These are phyloP conservation scores for Agriotes lineatus DNA, from an alignment of 2,888 invertebrate species.

Conservation along the genomic window DNA sequence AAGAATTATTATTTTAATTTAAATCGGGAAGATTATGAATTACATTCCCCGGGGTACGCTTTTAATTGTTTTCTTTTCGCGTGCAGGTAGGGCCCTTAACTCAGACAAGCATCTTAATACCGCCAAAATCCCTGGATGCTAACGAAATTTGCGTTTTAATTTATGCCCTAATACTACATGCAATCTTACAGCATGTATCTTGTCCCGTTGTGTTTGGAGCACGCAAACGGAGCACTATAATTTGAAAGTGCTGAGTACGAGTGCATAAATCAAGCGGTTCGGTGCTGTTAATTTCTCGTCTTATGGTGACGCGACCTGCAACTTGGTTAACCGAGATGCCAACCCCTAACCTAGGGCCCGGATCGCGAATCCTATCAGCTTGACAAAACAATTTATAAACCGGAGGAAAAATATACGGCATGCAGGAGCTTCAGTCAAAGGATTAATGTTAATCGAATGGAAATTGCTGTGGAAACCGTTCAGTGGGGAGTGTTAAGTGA, in stretches of 20 bases:
- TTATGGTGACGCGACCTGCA: constrained; percentile 34
- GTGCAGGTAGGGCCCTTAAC: background rate
- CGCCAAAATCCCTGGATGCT: constrained; percentile 16
- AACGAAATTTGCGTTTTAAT: constrained; percentile 28
- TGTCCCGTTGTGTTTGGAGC: constrained; percentile 36
- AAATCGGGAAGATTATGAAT: background rate
- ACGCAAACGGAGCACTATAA: constrained; percentile 44
- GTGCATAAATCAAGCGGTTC: constrained; percentile 47
- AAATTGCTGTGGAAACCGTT: constrained; percentile 4
- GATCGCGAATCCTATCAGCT: constrained; percentile 14
- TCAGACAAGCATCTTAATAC: constrained; percentile 5
- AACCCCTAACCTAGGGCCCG: background rate
- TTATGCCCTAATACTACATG: constrained; percentile 39
- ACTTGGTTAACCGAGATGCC: constrained; percentile 28
- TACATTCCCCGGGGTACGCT: background rate
- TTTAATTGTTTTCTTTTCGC: background rate
- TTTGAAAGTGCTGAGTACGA: constrained; percentile 47
- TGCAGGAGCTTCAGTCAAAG: too few species aligned
- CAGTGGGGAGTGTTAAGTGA: background rate
- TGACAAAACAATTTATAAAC: constrained; percentile 24
- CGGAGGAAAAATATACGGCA: constrained; percentile 14
- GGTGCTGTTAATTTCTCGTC: constrained; percentile 47
- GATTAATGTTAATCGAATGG: constrained; percentile 1
- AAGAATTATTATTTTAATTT: background rate
- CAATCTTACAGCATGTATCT: constrained; percentile 39